Evolutionary conservation across 2,888 invertebrate genomes (phyloP), one percentile per base, ranked within the genome.

Genomic region (Ochropleura plecta): DNA sequence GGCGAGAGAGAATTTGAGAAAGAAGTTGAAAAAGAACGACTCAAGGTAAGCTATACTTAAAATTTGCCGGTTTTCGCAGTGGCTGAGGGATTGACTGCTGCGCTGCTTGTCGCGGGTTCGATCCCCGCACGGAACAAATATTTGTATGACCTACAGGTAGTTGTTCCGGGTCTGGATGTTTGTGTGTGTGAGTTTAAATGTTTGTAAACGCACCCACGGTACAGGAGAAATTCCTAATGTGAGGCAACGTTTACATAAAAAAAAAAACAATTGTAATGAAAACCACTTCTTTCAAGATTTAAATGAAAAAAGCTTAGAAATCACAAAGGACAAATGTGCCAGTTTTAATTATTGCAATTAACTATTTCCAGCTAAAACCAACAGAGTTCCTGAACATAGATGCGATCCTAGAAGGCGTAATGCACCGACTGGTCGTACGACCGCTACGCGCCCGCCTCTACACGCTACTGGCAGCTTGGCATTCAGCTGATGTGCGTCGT

Each of bases 311-410:
- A 14, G 7, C 55, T 30, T 57, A 30, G 7, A 30, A 30, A 57
- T 14, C 12, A 57, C 7, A 30, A 30, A 57, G 1, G 0, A 8
- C 4, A 57, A 57, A 16, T 14, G 30, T 7, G 10, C 10, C 6
- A 42, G 10, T 60, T 60, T 0, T 60, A 5, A 60, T 60, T 0
- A 60, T 44, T 3, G 16, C 12, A n/a, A 18, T 16, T 49, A 51
- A 53, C 0, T 8, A 66, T 42, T 51, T 59, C 8, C 96, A 98
- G 97, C 96, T 99, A 75, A 98, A 98, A 92, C 97, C 98, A 5
- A 98, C 98, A 79, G 99, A 99, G 93, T 99, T 99, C 93, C 97
- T 99, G 89, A 99, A 99, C 96, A 97, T 99, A 92, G 99, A 99
- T 92, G 98, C 99, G 73, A 99, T 99, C 87, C 96, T 99, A 88